These are phyloP conservation scores for Pollenia amentaria DNA, from an alignment of 2,888 invertebrate species.

Conservation along the genomic window DNA sequence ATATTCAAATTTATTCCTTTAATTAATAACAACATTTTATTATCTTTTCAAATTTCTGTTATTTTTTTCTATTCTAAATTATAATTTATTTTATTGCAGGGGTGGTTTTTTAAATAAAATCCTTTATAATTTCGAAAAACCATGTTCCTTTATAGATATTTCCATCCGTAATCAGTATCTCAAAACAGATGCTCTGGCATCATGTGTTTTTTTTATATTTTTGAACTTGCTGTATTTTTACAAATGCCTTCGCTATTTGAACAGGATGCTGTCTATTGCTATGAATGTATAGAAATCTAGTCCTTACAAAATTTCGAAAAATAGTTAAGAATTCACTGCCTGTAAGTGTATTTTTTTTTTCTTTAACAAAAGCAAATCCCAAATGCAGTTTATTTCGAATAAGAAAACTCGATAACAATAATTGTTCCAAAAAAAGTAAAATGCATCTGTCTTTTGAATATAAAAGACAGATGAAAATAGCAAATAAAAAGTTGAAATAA, in stretches of 20 bases:
- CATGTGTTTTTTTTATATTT: slow-evolving; percentile 18
- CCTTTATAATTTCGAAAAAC: no score
- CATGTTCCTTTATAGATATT: neutral
- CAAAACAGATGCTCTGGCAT: slow-evolving; percentile 54
- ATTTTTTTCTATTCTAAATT: no score
- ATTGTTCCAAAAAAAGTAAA: slow-evolving; percentile 15
- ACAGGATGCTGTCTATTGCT: slow-evolving; percentile 51
- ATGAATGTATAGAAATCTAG: slow-evolving; percentile 26
- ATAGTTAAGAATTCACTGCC: slow-evolving; percentile 31
- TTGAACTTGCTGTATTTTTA: neutral
- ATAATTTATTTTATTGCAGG: no score
- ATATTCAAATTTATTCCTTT: no score
- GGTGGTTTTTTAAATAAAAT: no score
- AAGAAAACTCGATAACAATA: slow-evolving; percentile 50
- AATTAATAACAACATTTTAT: neutral
- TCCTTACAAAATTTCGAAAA: slow-evolving; percentile 7
- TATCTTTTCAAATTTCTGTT: neutral
- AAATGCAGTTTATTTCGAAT: slow-evolving; percentile 50
- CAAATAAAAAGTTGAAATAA: slow-evolving; percentile 15
- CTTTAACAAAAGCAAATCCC: slow-evolving; percentile 13
- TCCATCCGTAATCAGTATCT: slow-evolving; percentile 17
- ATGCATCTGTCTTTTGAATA: slow-evolving; percentile 59
- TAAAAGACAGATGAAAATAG: slow-evolving; percentile 65
- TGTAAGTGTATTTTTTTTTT: slow-evolving; percentile 18
- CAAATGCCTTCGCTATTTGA: slow-evolving; percentile 31